Evolutionary conservation across 2,113 vertebrate genomes (phyloP).

Genomic region (Nycticryphes semicollaris): DNA sequence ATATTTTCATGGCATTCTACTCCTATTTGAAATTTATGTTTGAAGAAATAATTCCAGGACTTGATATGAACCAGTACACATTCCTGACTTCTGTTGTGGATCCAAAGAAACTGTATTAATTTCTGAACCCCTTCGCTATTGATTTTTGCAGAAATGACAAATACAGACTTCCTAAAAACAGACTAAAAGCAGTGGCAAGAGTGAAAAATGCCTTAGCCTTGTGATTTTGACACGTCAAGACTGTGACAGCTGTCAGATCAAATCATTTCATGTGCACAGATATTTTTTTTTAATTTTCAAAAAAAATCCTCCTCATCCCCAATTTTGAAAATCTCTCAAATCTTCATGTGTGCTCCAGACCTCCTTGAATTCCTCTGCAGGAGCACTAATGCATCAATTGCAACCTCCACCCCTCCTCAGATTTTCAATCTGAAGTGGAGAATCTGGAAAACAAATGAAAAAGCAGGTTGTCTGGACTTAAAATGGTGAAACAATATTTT

Average conservation of each 20-base stretch:
- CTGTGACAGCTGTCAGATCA: not conserved
- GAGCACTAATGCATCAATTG: not conserved
- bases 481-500: not conserved
- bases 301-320: accelerated
- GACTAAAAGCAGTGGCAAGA: not conserved
- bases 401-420: not conserved
- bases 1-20: not conserved
- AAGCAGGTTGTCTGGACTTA: not conserved
- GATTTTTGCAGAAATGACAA: not conserved
- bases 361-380: not conserved
- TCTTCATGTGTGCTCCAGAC: not conserved
- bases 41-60: not conserved
- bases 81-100: not conserved
- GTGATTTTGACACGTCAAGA: not conserved
- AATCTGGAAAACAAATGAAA: not conserved
- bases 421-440: not conserved
- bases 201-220: not conserved
- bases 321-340: not conserved
- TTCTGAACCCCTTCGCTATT: not conserved
- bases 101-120: not conserved
- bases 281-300: not conserved
- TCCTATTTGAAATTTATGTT: not conserved
- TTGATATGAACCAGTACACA: not conserved
- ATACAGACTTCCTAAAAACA: not conserved
- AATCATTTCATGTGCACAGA: not conserved